Conservation (phyloP, 2,888 invertebrate species). For the Cynaeus angustus region DNA sequence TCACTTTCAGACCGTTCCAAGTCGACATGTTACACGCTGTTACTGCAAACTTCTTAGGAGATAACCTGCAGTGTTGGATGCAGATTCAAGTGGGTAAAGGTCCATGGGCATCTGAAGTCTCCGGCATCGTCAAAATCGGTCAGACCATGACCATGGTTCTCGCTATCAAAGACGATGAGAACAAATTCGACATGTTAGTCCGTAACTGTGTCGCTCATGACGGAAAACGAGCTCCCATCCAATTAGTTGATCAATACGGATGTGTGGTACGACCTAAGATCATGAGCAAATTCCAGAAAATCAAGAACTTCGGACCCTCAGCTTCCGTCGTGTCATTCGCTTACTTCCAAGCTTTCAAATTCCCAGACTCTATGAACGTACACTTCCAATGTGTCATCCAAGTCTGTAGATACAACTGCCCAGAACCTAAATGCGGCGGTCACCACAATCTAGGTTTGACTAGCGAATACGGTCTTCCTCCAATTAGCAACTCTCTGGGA, state of each 20-base stretch:
- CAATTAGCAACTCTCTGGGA: slow-evolving; percentile 68
- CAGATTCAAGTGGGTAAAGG: slow-evolving; percentile 97
- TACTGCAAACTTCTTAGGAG: slow-evolving; percentile 95
- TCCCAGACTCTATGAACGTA: slow-evolving; percentile 97
- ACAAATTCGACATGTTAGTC: slow-evolving; percentile 96
- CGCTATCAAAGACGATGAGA: slow-evolving; percentile 96
- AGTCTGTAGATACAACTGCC: slow-evolving; percentile 94
- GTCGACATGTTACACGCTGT: slow-evolving; percentile 97
- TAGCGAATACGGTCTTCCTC: slow-evolving; percentile 80
- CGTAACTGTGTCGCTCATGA: slow-evolving; percentile 96
- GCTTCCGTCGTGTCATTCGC: slow-evolving; percentile 96
- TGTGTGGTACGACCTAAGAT: slow-evolving; percentile 95
- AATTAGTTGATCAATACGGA: slow-evolving; percentile 93
- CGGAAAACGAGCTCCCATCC: slow-evolving; percentile 94
- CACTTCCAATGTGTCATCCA: slow-evolving; percentile 98
- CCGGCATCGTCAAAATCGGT: slow-evolving; percentile 95
- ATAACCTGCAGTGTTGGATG: slow-evolving; percentile 98
- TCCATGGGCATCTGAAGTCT: slow-evolving; percentile 97
- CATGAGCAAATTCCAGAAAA: slow-evolving; percentile 96
- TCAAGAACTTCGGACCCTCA: slow-evolving; percentile 95
- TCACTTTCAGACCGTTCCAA: slow-evolving; percentile 95
- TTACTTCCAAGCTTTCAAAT: slow-evolving; percentile 97
- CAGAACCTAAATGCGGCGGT: slow-evolving; percentile 89
- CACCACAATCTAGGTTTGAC: slow-evolving; percentile 76
- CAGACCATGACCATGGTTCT: slow-evolving; percentile 98